phyloP scores from a whole-genome alignment of 23 tunicate genomes.

The Botrylloides violaceus region DNA sequence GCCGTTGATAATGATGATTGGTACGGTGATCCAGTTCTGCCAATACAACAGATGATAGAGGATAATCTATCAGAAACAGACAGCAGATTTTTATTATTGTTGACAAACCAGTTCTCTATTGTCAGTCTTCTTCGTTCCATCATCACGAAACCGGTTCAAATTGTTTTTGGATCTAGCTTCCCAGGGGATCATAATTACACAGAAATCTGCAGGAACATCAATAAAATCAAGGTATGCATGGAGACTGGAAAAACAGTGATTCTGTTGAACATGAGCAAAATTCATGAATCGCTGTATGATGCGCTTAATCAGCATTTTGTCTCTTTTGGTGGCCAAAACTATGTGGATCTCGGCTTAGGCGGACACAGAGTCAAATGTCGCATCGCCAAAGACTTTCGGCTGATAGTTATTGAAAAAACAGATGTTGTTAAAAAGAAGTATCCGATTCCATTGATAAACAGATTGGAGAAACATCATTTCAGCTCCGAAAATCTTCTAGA shows the following conservation, averaged over 20 bases:
- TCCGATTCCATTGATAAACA: conserved; percentile 80
- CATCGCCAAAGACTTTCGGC: conserved; percentile 44
- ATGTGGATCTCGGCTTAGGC: conserved; percentile 80
- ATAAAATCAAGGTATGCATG: conserved; percentile 65
- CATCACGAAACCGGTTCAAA: conserved; percentile 17
- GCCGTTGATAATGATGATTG: conserved; percentile 26
- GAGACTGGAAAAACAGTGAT: conserved; percentile 79
- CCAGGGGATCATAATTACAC: conserved; percentile 76
- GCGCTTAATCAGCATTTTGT: conserved; percentile 14
- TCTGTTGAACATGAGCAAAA: conserved; percentile 22
- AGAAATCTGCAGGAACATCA: conserved; percentile 75
- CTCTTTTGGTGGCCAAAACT: conserved; percentile 27
- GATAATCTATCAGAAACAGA: conserved; percentile 47
- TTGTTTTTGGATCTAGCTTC: conserved; percentile 89
- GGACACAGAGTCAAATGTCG: conserved; percentile 88
- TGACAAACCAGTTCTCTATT: conserved; percentile 68
- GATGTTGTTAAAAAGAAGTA: conserved; percentile 44
- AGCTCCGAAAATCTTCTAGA: conserved; percentile 30
- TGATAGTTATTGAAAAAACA: conserved; percentile 72
- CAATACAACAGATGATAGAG: conserved; percentile 26
- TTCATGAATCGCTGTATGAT: conserved; percentile 27
- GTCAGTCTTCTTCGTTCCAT: conserved; percentile 37
- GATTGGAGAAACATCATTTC: conserved; percentile 72
- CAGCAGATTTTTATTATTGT: conserved; percentile 54
- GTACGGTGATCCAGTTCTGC: neutral